A percentile compares a stretch with the other conserved stretches of the same genome.
Evolutionary conservation across 2,888 invertebrate genomes (phyloP).

Genomic region (Nezara viridula): DNA sequence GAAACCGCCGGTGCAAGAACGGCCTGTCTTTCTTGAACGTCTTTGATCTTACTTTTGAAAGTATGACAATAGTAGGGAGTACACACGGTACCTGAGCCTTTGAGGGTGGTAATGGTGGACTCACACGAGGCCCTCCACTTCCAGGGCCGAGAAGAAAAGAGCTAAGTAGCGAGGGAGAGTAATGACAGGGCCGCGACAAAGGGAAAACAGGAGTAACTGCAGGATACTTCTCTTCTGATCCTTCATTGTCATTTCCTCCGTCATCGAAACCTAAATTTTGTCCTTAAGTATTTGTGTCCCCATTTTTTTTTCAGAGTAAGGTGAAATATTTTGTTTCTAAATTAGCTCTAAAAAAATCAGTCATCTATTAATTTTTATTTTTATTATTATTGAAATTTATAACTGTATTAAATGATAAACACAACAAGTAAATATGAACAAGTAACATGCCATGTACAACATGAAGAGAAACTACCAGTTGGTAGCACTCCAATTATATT

Average conservation of each 20-base stretch:
- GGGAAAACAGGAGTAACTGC: conserved; percentile 18
- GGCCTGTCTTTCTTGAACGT: background rate
- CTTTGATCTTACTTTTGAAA: conserved; percentile 57
- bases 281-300: background rate
- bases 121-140: conserved; percentile 44
- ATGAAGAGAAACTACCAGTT: no score
- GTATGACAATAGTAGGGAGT: conserved; percentile 50
- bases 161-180: conserved; percentile 46
- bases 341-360: no score
- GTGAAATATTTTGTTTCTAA: background rate
- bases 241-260: conserved; percentile 27
- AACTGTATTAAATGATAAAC: no score
- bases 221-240: conserved; percentile 9
- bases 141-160: conserved; percentile 20
- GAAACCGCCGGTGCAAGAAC: conserved; percentile 47
- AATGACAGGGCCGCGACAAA: conserved; percentile 41
- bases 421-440: no score
- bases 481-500: no score
- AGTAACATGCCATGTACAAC: no score
- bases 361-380: no score
- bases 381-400: no score
- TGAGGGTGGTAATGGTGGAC: conserved; percentile 54
- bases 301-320: background rate
- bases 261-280: background rate
- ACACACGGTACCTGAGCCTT: conserved; percentile 47